phyloP scores from a whole-genome alignment of 2,888 invertebrate genomes.

The Papilio elwesi region DNA sequence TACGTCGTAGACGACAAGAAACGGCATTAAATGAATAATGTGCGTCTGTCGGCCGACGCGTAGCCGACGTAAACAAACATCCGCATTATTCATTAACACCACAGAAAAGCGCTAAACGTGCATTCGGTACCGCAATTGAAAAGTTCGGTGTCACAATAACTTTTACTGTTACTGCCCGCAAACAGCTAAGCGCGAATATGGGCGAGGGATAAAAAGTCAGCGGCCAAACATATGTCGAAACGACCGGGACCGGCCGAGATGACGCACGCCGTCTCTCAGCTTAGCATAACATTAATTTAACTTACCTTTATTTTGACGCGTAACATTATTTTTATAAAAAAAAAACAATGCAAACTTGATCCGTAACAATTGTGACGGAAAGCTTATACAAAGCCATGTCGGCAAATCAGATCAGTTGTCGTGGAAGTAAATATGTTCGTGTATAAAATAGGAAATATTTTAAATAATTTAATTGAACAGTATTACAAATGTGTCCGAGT shows the following conservation, averaged over 20 bases:
- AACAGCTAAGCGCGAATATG: slow-evolving; percentile 39
- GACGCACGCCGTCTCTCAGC: slow-evolving; percentile 55
- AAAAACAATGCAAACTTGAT: not conserved
- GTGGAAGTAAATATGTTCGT: not conserved
- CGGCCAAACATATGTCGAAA: slow-evolving; percentile 65
- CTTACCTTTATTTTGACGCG: slow-evolving; percentile 44
- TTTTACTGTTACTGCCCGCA: slow-evolving; percentile 33
- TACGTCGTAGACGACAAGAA: slow-evolving; percentile 19
- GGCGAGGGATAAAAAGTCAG: slow-evolving; percentile 53
- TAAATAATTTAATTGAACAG: no score
- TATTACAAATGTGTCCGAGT: no score
- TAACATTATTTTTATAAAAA: slow-evolving; percentile 17
- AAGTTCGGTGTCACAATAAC: slow-evolving; percentile 40
- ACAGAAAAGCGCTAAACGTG: slow-evolving; percentile 36
- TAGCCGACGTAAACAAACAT: slow-evolving; percentile 39
- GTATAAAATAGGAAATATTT: not conserved
- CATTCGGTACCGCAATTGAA: slow-evolving; percentile 29
- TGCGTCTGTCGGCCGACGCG: slow-evolving; percentile 20
- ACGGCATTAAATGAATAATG: slow-evolving; percentile 37
- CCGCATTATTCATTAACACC: slow-evolving; percentile 44
- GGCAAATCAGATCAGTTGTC: not conserved
- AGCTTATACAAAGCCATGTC: not conserved
- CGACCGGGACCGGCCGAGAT: slow-evolving; percentile 59
- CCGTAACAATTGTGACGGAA: not conserved
- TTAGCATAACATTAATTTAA: slow-evolving; percentile 53